These are phyloP conservation scores for Phocoena phocoena DNA, from an alignment of 2,113 vertebrate genomes.

Conservation along the genomic window DNA sequence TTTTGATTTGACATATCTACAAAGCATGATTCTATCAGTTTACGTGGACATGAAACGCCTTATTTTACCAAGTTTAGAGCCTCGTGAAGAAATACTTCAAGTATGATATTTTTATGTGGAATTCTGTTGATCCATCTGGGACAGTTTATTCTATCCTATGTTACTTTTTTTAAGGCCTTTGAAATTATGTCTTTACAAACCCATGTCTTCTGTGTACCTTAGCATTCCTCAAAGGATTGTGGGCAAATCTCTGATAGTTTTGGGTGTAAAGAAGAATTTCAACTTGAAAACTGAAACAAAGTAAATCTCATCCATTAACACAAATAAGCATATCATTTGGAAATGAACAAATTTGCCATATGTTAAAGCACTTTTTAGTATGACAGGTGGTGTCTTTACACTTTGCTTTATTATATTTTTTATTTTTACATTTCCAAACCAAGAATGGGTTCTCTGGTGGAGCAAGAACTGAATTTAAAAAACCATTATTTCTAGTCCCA, in stretches of 20 bases:
- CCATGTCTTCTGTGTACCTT: too few relatives aligned
- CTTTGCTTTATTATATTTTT: background rate
- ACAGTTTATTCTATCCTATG: background rate
- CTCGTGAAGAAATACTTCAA: background rate
- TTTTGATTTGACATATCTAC: background rate
- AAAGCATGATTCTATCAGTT: background rate
- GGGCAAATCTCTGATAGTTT: too few relatives aligned
- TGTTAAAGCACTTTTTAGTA: background rate
- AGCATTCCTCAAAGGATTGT: background rate
- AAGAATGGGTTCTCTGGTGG: background rate
- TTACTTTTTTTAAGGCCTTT: background rate
- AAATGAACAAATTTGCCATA: background rate
- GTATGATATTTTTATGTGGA: fast-evolving
- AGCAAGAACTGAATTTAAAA: too few relatives aligned
- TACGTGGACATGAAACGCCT: background rate
- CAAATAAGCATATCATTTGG: background rate
- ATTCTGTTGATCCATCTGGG: fast-evolving
- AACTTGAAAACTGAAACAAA: background rate
- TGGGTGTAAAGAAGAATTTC: background rate
- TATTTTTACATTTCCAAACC: background rate
- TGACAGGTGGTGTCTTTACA: background rate
- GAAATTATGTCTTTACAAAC: background rate
- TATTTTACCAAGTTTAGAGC: background rate
- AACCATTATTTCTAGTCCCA: background rate
- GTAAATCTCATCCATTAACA: background rate